These are phyloP conservation scores for Pegoplata infirma DNA, from an alignment of 2,888 invertebrate genomes.

Conservation along the genomic window DNA sequence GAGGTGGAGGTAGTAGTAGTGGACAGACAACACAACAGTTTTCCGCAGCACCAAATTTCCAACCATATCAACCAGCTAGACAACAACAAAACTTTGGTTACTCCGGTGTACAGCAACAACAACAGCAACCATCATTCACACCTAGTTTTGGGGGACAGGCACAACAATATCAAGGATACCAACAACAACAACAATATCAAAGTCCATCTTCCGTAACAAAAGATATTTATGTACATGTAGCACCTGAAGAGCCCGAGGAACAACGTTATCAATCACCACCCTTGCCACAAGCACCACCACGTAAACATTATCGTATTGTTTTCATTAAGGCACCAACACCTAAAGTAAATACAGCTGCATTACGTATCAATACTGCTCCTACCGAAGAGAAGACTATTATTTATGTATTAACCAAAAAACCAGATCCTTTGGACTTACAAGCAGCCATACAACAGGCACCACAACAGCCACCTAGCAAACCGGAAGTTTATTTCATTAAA, in stretches of 20 bases:
- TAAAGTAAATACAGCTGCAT: conserved; percentile 65
- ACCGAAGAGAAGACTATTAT: conserved; percentile 77
- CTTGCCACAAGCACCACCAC: conserved; percentile 70
- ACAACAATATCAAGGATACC: conserved; percentile 53
- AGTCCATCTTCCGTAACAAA: conserved; percentile 72
- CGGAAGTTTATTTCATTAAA: conserved; percentile 78
- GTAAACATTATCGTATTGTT: conserved; percentile 77
- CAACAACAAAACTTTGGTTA: conserved; percentile 41
- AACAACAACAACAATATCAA: conserved; percentile 57
- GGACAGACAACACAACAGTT: conserved; percentile 45
- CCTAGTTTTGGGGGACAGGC: conserved; percentile 39
- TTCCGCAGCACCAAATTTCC: conserved; percentile 41
- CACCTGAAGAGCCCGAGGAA: conserved; percentile 74
- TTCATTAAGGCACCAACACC: conserved; percentile 76
- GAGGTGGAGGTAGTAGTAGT: conserved; percentile 9
- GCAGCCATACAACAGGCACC: conserved; percentile 72
- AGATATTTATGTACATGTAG: conserved; percentile 77
- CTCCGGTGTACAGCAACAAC: conserved; percentile 41
- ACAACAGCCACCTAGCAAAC: conserved; percentile 75
- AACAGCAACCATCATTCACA: conserved; percentile 19
- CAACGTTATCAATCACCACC: conserved; percentile 61
- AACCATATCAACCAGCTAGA: conserved; percentile 24
- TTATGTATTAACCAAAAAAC: conserved; percentile 76
- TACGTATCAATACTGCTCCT: conserved; percentile 71
- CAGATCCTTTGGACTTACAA: conserved; percentile 73